A percentile compares a stretch with the other conserved stretches of the same genome.
These are phyloP conservation scores for Hybos culiciformis DNA, from an alignment of 2,888 invertebrate genomes.

Conservation along the genomic window DNA sequence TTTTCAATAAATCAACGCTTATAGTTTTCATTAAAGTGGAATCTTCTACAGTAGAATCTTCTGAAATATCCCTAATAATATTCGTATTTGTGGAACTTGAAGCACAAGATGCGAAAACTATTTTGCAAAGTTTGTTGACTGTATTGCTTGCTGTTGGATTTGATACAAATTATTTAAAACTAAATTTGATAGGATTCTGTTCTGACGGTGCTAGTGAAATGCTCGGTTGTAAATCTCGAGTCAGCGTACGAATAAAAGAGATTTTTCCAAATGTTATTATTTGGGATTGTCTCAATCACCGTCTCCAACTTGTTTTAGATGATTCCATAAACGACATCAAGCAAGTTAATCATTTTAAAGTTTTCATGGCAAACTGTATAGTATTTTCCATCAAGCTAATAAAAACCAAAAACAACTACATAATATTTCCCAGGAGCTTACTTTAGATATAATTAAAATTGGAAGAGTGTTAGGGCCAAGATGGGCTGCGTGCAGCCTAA, in stretches of 20 bases:
- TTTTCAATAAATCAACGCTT: not conserved
- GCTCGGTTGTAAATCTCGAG: not conserved
- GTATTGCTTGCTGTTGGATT: not conserved
- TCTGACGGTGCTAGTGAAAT: not conserved
- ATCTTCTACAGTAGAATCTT: not conserved
- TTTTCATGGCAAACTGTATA: not conserved
- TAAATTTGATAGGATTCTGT: not conserved
- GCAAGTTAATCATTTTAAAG: not conserved
- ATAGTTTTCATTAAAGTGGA: not conserved
- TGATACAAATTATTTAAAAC: not conserved
- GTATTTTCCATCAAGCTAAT: slow-evolving; percentile 1
- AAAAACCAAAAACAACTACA: slow-evolving; percentile 1
- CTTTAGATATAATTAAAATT: not conserved
- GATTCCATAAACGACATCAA: not conserved
- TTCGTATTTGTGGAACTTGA: not conserved
- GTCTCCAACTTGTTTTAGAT: not conserved
- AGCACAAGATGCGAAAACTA: not conserved
- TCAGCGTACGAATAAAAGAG: not conserved
- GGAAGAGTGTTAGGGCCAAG: not conserved
- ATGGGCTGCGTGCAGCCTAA: not conserved
- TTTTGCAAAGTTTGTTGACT: not conserved
- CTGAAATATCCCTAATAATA: not conserved
- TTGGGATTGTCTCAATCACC: slow-evolving; percentile 1
- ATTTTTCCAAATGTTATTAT: not conserved
- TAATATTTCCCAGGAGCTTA: not conserved